A percentile compares a stretch with the other conserved stretches of the same genome.
Conservation (phyloP, 2,113 vertebrate species). For the Pseudorectes ferrugineus region DNA sequence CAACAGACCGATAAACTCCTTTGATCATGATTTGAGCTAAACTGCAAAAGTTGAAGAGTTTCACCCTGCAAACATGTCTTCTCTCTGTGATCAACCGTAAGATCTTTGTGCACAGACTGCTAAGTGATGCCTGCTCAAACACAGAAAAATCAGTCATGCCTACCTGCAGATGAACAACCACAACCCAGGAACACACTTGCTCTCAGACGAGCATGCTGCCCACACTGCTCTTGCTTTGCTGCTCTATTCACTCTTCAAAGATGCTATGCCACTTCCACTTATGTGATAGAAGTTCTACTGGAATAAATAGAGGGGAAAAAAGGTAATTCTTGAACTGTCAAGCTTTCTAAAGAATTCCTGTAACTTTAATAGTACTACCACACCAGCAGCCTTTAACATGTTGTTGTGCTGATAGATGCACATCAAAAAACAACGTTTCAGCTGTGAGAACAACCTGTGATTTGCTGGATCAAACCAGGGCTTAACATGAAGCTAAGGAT, state of each 20-base stretch:
- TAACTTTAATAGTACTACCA: neutral
- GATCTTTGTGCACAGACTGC: neutral
- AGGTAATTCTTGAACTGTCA: accelerated
- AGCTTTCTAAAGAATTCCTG: neutral
- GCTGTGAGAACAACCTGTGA: neutral
- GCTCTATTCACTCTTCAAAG: neutral
- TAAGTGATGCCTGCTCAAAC: neutral
- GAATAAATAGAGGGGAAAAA: neutral
- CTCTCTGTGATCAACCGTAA: neutral
- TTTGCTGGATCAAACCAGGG: neutral
- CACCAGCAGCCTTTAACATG: neutral
- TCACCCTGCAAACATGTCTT: neutral
- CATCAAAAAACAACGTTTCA: neutral
- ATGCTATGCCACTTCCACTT: accelerated
- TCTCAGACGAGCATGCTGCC: neutral
- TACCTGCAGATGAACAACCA: neutral
- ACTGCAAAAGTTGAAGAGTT: neutral
- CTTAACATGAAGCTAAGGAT: neutral
- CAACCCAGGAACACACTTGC: neutral
- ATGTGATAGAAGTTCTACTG: neutral
- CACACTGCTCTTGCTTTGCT: neutral
- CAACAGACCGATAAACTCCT: neutral
- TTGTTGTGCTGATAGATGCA: accelerated
- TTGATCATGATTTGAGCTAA: neutral
- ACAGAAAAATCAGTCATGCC: neutral